Evolutionary conservation across 2,113 vertebrate species (phyloP).

Genomic region (Eulemur macaco): DNA sequence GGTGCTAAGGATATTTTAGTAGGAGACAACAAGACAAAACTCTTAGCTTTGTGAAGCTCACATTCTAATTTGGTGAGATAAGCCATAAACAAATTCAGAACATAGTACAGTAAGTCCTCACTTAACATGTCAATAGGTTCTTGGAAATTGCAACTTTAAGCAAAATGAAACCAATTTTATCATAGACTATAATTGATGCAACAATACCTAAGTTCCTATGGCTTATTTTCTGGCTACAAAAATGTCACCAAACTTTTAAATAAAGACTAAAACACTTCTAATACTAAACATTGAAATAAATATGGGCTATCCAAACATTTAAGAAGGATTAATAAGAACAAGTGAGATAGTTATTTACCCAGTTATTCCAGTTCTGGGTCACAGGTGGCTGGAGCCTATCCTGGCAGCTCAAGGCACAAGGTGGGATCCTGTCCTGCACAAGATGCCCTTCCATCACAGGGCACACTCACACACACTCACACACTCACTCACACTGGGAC

Average conservation of each 20-base stretch:
- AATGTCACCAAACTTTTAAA: background rate
- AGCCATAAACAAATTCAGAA: conserved; percentile 11
- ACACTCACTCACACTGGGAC: background rate
- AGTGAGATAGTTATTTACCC: no score
- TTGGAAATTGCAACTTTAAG: background rate
- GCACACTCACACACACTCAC: background rate
- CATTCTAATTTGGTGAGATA: background rate
- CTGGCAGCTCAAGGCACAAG: no score
- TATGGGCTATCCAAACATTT: no score
- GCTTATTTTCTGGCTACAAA: background rate
- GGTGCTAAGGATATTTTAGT: background rate
- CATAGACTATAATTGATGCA: background rate
- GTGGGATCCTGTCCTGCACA: background rate
- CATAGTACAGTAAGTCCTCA: background rate
- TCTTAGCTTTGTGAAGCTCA: background rate
- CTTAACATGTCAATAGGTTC: background rate
- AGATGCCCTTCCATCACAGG: background rate
- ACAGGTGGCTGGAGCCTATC: no score
- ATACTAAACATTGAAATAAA: no score
- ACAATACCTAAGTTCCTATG: background rate
- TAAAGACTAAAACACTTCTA: no score
- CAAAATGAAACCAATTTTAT: background rate
- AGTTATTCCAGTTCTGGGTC: no score
- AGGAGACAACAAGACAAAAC: background rate
- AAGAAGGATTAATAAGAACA: no score